phyloP scores from a whole-genome alignment of 2,113 vertebrate species.

The Platysteira castanea region DNA sequence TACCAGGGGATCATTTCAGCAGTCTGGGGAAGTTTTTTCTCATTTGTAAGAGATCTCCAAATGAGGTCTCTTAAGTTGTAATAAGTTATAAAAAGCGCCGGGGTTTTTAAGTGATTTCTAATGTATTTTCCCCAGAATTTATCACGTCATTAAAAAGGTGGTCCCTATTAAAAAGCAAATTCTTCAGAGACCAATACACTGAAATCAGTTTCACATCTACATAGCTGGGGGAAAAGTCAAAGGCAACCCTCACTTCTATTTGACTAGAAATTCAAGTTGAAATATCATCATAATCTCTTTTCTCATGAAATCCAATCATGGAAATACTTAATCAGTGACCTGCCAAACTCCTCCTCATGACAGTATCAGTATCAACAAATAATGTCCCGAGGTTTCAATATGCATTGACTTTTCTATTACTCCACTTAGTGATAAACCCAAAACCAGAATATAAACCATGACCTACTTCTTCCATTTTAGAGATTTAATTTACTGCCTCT shows the following conservation, averaged over 20 bases:
- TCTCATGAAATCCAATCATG: neutral
- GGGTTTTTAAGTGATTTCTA: neutral
- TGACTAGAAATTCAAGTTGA: neutral
- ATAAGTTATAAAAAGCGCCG: neutral
- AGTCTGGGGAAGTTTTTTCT: neutral
- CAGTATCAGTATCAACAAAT: constrained; percentile 13
- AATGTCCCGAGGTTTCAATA: constrained; percentile 9
- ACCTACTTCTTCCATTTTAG: constrained; percentile 4
- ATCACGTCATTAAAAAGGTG: neutral
- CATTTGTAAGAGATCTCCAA: neutral
- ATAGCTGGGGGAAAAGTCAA: neutral
- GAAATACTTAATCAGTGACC: constrained; percentile 19
- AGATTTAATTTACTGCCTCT: neutral
- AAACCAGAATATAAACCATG: neutral
- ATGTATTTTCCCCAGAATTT: neutral
- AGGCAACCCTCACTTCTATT: neutral
- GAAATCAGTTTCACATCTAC: neutral
- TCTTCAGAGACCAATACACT: neutral
- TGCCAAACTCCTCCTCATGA: neutral
- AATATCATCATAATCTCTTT: neutral
- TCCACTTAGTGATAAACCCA: neutral
- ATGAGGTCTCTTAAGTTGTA: neutral
- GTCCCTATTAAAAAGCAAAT: neutral
- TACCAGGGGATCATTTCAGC: neutral
- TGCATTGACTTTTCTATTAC: neutral